Conservation (phyloP, 1,140 invertebrate genomes). For the Subanguina moxae region DNA sequence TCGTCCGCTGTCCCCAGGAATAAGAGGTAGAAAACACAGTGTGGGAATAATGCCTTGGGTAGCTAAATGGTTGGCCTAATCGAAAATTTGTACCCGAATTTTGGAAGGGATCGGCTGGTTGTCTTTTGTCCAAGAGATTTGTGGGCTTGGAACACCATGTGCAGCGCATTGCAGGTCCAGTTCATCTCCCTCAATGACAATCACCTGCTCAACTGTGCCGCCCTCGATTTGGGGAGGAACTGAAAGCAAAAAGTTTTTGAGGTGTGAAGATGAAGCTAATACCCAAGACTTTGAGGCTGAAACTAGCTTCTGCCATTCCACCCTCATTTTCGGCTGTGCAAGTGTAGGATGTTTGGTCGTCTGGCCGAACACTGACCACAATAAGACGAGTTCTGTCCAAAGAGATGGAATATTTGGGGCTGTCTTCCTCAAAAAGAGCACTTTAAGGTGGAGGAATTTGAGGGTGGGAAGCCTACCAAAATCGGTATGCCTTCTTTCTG, state of each 20-base stretch:
- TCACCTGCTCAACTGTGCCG: slow-evolving; percentile 66
- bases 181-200: slow-evolving; percentile 67
- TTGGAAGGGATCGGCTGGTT: background rate
- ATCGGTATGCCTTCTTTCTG: slow-evolving; percentile 31
- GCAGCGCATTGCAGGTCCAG: slow-evolving; percentile 61
- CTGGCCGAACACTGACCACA: slow-evolving; percentile 72
- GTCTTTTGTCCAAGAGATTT: slow-evolving; percentile 48
- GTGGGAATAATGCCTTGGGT: too few species aligned
- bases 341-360: slow-evolving; percentile 74
- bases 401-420: slow-evolving; percentile 28
- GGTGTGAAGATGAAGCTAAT: slow-evolving; percentile 9
- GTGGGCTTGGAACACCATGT: slow-evolving; percentile 39
- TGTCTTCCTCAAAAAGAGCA: background rate
- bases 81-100: background rate
- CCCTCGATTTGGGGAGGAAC: slow-evolving; percentile 48
- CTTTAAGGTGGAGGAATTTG: background rate
- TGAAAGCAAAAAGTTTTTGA: slow-evolving; percentile 68
- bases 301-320: slow-evolving; percentile 65
- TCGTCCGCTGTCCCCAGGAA: too few species aligned
- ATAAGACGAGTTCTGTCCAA: slow-evolving; percentile 62
- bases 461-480: background rate
- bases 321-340: slow-evolving; percentile 78
- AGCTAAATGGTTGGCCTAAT: too few species aligned
- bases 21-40: too few species aligned
- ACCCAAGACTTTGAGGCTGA: slow-evolving; percentile 64